A percentile compares a stretch with the other conserved stretches of the same genome.
phyloP scores from a whole-genome alignment of 2,113 vertebrate species.

The Melospiza melodia region DNA sequence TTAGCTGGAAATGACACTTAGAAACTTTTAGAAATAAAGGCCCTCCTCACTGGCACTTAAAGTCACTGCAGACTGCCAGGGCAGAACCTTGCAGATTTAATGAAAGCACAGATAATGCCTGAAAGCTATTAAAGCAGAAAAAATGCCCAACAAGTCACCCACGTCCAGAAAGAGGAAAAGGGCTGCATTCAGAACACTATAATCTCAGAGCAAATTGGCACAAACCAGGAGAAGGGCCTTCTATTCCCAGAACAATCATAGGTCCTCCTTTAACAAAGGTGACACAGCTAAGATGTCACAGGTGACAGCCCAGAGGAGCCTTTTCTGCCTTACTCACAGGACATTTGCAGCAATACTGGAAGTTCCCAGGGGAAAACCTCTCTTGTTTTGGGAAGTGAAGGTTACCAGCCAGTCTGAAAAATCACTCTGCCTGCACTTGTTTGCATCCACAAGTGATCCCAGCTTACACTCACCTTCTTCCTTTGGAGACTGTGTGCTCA shows the following conservation, averaged over 20 bases:
- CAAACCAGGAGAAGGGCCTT: not conserved
- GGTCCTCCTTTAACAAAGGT: not conserved
- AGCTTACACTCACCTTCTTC: not conserved
- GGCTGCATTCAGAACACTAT: not conserved
- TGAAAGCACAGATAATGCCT: not conserved
- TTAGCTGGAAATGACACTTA: not conserved
- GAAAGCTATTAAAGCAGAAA: not conserved
- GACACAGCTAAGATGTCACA: not conserved
- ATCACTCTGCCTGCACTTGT: not conserved
- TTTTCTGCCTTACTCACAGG: not conserved
- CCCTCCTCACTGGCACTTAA: not conserved
- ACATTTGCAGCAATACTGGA: rapidly evolving
- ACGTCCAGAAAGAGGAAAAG: not conserved
- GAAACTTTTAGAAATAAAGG: not conserved
- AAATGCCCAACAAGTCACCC: not conserved
- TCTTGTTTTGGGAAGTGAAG: not conserved
- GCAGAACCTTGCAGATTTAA: not conserved
- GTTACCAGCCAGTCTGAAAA: not conserved
- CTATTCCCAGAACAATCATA: not conserved
- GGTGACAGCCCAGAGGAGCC: not conserved
- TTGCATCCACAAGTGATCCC: not conserved
- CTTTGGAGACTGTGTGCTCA: not conserved
- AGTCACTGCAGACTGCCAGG: not conserved
- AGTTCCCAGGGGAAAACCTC: not conserved
- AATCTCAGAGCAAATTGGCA: not conserved